phyloP scores from a whole-genome alignment of 2,888 invertebrate species.

The Drosophila prolongata region DNA sequence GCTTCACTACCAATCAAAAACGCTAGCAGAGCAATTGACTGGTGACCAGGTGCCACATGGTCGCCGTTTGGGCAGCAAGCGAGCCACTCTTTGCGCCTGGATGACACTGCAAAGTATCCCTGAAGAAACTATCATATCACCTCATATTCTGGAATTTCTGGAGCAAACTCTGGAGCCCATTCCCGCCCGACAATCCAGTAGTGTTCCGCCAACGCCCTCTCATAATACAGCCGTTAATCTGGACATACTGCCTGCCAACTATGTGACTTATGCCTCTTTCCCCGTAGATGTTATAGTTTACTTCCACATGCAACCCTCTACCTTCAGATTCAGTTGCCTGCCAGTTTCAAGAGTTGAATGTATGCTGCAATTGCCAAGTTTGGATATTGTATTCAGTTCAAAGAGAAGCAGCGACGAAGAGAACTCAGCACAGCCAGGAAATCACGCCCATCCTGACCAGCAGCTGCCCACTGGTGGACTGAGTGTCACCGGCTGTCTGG shows the following conservation, averaged over 20 bases:
- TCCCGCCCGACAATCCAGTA: conserved; percentile 87
- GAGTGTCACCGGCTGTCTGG: conserved; percentile 96
- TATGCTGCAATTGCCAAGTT: conserved; percentile 96
- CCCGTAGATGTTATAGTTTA: conserved; percentile 99
- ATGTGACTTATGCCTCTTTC: conserved; percentile 96
- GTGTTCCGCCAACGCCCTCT: conserved; percentile 80
- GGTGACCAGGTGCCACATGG: conserved; percentile 41
- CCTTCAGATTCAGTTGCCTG: conserved; percentile 97
- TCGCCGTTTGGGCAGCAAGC: conserved; percentile 90
- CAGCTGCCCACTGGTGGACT: conserved; percentile 83
- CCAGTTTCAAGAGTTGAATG: conserved; percentile 98
- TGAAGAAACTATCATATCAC: conserved; percentile 98
- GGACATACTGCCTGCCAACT: conserved; percentile 88
- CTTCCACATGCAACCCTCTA: conserved; percentile 98
- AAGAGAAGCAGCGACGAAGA: conserved; percentile 92
- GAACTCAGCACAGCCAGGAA: conserved; percentile 49
- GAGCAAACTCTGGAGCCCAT: conserved; percentile 99
- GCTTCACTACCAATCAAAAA: conserved; percentile 93
- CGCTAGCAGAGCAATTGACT: conserved; percentile 86
- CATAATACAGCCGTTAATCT: conserved; percentile 84
- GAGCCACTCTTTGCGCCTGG: conserved; percentile 96
- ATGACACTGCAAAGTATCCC: conserved; percentile 98
- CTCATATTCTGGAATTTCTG: conserved; percentile 97
- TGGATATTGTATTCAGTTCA: conserved; percentile 98
- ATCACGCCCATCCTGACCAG: conserved; percentile 64